Evolutionary conservation across 2,797 vertebrate species (phyloP), one percentile per base, ranked within the genome.

Genomic region (Rhinella marina): DNA sequence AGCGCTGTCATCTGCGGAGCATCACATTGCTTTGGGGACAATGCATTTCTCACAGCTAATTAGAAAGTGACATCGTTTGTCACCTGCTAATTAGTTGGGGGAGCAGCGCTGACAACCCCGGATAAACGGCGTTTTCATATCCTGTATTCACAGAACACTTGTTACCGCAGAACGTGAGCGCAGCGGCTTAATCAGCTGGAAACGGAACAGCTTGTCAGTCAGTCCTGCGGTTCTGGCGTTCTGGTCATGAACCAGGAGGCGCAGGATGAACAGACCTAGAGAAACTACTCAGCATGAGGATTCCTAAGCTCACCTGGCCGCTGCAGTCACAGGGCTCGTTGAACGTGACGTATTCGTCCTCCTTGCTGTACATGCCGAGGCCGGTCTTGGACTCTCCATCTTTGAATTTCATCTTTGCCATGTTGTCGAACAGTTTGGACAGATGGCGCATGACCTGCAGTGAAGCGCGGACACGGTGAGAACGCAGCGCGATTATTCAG

Each of bases 361-460:
- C 98, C 91, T 95, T 98, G 88, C 98, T 99, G 93, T 95, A 98
- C 98, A 99, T 99, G 88, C 98, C 98, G 76, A 98, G 91, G 13
- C 93, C 95, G 0, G 73, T 93, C 90, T 97, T 97, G 1, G 94
- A 95, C 72, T 92, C 91, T 10, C 92, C 94, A 70, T 95, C 94
- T 90, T 97, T 94, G 92, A 99, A 99, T 76, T 92, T 92, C 96
- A 99, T 94, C 93, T 94, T 97, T 25, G 96, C 95, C 94, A 97
- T 95, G 91, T 95, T 99, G 95, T 99, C 98, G 89, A 99, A 99
- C 86, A 99, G 95, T 92, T 99, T 99, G 88, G 97, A 95, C 89
- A 99, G 96, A 92, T 99, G 98, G 59, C 93, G 95, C 89, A 99
- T 97, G 90, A 98, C 97, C 98, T 98, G 90, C 70, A 88, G 54